Evolutionary conservation across 2,888 invertebrate genomes (phyloP), one percentile per base, ranked within the genome.

Genomic region (Orchesella flavescens): DNA sequence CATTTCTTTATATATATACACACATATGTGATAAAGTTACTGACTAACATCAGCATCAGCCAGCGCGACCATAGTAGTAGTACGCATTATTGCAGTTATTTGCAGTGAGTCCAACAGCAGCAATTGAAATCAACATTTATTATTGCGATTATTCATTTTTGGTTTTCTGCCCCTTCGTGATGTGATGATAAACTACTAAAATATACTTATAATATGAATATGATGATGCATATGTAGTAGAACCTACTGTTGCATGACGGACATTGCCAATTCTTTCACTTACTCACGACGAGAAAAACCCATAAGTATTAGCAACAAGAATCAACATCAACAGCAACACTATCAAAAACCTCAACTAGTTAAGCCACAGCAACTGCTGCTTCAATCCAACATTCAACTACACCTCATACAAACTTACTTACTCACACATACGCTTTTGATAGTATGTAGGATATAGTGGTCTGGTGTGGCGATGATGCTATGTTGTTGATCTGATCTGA

Each of bases 201-300:
- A 34, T 34, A 34, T 34, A 34, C 34, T n/a, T n/a, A n/a, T n/a
- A n/a, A n/a, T n/a, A n/a, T n/a, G n/a, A 7, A 46, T 69, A 19
- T 59, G 59, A 46, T 73, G 61, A 69, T 69, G 66, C n/a, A 17
- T 44, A 66, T 43, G 65, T 73, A 59, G 43, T 72, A 21, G n/a
- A 63, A 73, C 43, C 73, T 73, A 61, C 61, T 73, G 73, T 73
- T 73, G 73, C 73, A 61, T 61, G 73, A 73, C 59, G 44, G 73
- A 61, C 73, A 43, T 73, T 73, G 73, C 73, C 73, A 61, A 73
- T 73, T 73, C 46, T 66, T 61, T 66, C 44, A 66, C 66, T 66
- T 44, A 66, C 66, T 44, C 66, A 66, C 44, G 13, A 53, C 13
- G 10, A 66, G 5, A 43, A 66, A 65, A 34, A 63, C 63, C 46